Base-by-base conservation (phyloP, 2,888 invertebrate species). In the Monochamus alternatus region DNA sequence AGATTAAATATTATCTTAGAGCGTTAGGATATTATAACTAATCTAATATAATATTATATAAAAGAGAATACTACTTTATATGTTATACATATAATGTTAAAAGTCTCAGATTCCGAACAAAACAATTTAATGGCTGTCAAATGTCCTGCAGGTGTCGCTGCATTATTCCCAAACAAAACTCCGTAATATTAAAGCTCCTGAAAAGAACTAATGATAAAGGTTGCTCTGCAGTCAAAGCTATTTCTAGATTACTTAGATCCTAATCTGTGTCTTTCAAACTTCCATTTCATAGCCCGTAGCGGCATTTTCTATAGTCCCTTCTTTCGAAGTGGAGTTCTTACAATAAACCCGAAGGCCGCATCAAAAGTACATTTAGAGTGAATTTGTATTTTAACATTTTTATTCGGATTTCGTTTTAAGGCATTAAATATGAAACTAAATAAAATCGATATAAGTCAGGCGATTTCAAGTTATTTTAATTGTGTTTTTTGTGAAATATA, bases 101-200 rank as follows among this genome's bases (percentile, higher is more conserved):
- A 22, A 22, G 22, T 22, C 22, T 22, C 74, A 69, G 59, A 60
- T 75, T 62, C 74, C 70, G 74, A 75, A 72, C 63, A 68, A 64
- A 74, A 74, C 58, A 73, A 43, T 22, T 58, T 43, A 68, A 44
- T 67, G 43, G 43, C 60, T 8, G 60, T 69, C 69, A 69, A 44
- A 44, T 38, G 79, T 77, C 78, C 72, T 71, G 77, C 79, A 80
- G 78, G 80, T 80, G 80, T 81, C 81, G 79, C 67, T 75, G 73
- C 73, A 78, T 80, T 78, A 80, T 81, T 80, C 73, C 72, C 76
- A 64, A 81, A 81, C 80, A 83, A 80, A 79, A 77, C 68, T 70
- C 77, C 81, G 80, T 82, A 84, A 84, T 83, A 67, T 51, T 66
- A 66, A 66, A 71, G 55, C 59, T 68, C 51, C 14, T 22, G 31